A percentile compares a stretch with the other conserved stretches of the same genome.
These are phyloP conservation scores for Diarsia mendica DNA, from an alignment of 2,888 invertebrate species.

Conservation along the genomic window DNA sequence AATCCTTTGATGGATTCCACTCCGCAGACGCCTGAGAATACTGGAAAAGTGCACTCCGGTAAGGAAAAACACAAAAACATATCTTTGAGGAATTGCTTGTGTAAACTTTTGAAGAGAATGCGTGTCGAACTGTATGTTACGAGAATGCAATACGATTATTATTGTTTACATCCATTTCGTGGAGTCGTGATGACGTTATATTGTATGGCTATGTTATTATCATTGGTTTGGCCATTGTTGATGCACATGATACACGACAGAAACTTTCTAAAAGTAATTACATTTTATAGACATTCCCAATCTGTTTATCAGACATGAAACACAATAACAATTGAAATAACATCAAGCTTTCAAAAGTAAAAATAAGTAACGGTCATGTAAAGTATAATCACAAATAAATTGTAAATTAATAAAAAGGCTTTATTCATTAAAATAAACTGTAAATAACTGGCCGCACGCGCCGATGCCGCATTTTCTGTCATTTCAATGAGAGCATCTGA, in stretches of 20 bases:
- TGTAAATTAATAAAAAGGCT: conserved; percentile 33
- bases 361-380: background rate
- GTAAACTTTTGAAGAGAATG: conserved; percentile 44
- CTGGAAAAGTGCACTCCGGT: conserved; percentile 83
- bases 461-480: conserved; percentile 45
- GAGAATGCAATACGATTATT: conserved; percentile 38
- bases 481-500: conserved; percentile 55
- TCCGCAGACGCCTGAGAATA: conserved; percentile 76
- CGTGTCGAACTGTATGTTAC: conserved; percentile 26
- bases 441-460: conserved; percentile 44
- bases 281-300: background rate
- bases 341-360: background rate
- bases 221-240: conserved; percentile 13
- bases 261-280: conserved; percentile 14
- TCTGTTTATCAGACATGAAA: background rate
- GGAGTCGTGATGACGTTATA: conserved; percentile 31
- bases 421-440: conserved; percentile 55
- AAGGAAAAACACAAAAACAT: conserved; percentile 74
- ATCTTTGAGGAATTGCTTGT: conserved; percentile 48
- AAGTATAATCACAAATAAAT: background rate
- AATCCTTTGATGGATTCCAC: conserved; percentile 89
- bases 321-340: background rate
- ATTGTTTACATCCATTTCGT: conserved; percentile 46
- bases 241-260: background rate
- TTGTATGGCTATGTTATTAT: conserved; percentile 11